Percentiles rank a stretch among this genome's conserved stretches.
phyloP scores from a whole-genome alignment of 2,113 vertebrate species.

The Perognathus longimembris region DNA sequence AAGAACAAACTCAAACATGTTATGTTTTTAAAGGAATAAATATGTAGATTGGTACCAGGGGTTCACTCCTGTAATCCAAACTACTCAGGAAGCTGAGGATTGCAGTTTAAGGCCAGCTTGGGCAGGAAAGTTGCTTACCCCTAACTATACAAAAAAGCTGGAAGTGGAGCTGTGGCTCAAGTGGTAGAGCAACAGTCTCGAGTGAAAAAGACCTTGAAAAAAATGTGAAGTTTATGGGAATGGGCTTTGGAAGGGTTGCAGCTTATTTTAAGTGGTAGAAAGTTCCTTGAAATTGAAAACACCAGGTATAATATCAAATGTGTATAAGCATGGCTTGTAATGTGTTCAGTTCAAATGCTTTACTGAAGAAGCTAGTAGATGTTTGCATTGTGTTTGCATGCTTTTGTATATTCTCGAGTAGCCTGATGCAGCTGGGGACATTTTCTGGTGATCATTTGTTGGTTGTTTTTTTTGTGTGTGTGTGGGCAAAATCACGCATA shows the following conservation, averaged over 20 bases:
- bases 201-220: constrained; percentile 19
- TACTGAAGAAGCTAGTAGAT: neutral
- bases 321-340: neutral
- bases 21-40: constrained; percentile 1
- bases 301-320: neutral
- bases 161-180: no score
- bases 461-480: no score
- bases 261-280: neutral
- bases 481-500: neutral
- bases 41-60: neutral
- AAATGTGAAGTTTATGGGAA: neutral
- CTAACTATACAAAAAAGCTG: no score
- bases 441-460: constrained; percentile 18
- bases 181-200: no score
- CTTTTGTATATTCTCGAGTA: neutral
- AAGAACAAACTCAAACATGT: constrained; percentile 9
- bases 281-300: neutral
- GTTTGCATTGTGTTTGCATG: neutral
- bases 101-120: no score
- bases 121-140: no score
- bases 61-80: no score
- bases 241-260: neutral
- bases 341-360: neutral
- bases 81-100: no score
- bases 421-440: neutral